phyloP scores from a whole-genome alignment of 2,113 vertebrate genomes.

The Scopus umbretta region DNA sequence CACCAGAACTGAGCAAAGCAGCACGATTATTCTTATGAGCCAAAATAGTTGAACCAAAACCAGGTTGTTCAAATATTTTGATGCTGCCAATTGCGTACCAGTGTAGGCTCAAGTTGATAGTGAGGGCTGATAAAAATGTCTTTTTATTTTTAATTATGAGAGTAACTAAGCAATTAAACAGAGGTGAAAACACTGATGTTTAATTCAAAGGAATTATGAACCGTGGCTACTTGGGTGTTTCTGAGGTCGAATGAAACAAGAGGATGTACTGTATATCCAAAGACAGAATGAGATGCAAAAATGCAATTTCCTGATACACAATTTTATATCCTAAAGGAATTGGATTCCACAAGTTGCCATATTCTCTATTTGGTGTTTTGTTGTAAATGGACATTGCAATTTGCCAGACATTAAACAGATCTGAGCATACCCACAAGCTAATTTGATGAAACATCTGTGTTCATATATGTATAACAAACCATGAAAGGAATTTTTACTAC shows the following conservation, averaged over 20 bases:
- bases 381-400: background rate
- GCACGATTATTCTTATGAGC: background rate
- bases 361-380: background rate
- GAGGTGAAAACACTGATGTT: background rate
- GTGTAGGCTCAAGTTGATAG: background rate
- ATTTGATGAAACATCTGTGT: conserved; percentile 21
- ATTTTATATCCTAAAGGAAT: background rate
- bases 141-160: background rate
- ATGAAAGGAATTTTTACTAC: background rate
- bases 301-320: background rate
- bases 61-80: background rate
- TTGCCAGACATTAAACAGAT: conserved; percentile 4
- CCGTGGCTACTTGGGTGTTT: background rate
- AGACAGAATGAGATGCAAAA: background rate
- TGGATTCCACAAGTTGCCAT: background rate
- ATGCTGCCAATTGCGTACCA: background rate
- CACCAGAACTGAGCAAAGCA: background rate
- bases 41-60: background rate
- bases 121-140: background rate
- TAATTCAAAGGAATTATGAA: background rate
- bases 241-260: background rate
- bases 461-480: background rate
- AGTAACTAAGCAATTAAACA: background rate
- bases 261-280: background rate
- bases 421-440: background rate